Percentiles rank a stretch among this genome's conserved stretches.
Conservation (phyloP, 2,113 vertebrate species). For the Bambusicola thoracicus region DNA sequence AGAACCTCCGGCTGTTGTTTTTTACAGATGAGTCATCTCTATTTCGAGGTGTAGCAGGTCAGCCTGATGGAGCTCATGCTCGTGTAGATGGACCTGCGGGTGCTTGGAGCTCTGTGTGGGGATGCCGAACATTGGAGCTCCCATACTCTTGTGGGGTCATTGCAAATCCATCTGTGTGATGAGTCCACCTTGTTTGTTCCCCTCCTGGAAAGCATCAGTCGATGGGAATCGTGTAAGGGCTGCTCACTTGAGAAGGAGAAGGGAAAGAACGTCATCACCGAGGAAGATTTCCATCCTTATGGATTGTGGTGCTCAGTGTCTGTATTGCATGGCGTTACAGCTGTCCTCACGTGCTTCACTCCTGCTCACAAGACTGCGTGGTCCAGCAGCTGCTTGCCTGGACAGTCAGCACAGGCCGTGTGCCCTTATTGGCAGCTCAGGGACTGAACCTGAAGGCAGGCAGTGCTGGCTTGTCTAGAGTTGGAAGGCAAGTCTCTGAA, state of each 20-base stretch:
- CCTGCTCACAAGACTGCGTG: not conserved
- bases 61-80: not conserved
- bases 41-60: not conserved
- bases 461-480: not conserved
- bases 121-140: not conserved
- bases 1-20: not conserved
- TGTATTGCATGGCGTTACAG: not conserved
- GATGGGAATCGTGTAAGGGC: not conserved
- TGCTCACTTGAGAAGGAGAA: not conserved
- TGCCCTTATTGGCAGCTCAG: not conserved
- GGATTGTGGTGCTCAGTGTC: not conserved
- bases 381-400: not conserved
- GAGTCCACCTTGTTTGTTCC: not conserved
- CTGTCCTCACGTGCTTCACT: not conserved
- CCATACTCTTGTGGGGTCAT: not conserved
- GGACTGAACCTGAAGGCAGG: not conserved
- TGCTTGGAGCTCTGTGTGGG: not conserved
- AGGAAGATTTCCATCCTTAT: not conserved
- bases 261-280: not conserved
- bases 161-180: not conserved
- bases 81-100: not conserved
- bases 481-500: not conserved
- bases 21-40: not conserved
- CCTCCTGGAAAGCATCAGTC: not conserved
- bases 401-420: not conserved